A percentile compares a stretch with the other conserved stretches of the same genome.
Evolutionary conservation across 2,113 vertebrate genomes (phyloP).

Genomic region (Gobius niger): DNA sequence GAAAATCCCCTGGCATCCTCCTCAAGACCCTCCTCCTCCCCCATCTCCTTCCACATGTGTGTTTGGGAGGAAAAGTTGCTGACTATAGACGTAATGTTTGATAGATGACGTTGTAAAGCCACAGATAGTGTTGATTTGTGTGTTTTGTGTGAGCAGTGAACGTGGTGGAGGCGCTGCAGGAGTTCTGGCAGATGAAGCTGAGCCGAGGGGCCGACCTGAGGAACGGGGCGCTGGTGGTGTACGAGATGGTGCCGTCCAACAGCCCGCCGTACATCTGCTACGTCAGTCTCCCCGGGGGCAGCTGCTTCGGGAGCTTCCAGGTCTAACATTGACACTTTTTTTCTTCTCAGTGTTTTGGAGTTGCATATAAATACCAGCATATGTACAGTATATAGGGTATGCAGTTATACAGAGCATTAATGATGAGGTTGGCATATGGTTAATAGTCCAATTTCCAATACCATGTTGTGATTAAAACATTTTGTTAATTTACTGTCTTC

Average conservation of each 20-base stretch:
- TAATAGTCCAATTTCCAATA: too few species aligned
- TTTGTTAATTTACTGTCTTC: too few species aligned
- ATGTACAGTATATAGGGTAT: too few species aligned
- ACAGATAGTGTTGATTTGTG: neutral
- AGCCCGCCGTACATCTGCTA: constrained; percentile 95
- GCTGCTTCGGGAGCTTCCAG: constrained; percentile 98
- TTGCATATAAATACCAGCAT: neutral
- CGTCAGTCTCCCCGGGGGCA: constrained; percentile 94
- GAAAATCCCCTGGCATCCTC: constrained; percentile 48
- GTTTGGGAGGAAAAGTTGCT: constrained; percentile 43
- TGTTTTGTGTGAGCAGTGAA: constrained; percentile 79
- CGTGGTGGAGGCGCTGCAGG: constrained; percentile 96
- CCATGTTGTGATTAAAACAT: too few species aligned
- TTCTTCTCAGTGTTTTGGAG: neutral
- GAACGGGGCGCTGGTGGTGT: constrained; percentile 97
- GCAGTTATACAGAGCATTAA: too few species aligned
- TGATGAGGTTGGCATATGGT: too few species aligned
- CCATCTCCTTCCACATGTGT: constrained; percentile 31
- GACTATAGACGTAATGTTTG: constrained; percentile 1
- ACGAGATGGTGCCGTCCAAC: constrained; percentile 96
- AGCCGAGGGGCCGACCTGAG: constrained; percentile 91
- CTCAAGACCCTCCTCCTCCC: constrained; percentile 31
- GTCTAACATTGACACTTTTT: constrained; percentile 61
- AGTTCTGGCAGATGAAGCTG: constrained; percentile 99
- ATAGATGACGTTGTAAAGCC: neutral